Conservation (phyloP, 2,113 vertebrate genomes). For the Thamnaconus septentrionalis region DNA sequence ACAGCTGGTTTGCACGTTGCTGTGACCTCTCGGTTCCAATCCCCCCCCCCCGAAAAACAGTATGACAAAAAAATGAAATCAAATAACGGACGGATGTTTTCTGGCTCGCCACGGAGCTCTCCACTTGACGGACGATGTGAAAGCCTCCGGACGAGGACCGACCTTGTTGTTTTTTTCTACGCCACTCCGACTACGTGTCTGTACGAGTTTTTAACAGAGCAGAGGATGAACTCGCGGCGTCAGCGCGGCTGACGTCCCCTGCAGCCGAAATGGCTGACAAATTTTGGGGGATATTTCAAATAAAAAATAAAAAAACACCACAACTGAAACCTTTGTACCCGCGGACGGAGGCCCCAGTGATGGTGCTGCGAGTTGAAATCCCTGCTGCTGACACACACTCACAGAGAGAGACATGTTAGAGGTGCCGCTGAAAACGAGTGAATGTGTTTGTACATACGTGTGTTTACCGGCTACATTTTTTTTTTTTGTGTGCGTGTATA, state of each 20-base stretch:
- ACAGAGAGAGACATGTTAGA: constrained; percentile 74
- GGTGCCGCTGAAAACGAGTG: constrained; percentile 69
- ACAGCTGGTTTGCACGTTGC: constrained; percentile 62
- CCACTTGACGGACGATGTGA: constrained; percentile 62
- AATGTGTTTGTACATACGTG: constrained; percentile 73
- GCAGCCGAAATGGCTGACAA: constrained; percentile 46
- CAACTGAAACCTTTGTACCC: constrained; percentile 39
- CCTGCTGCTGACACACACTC: constrained; percentile 50
- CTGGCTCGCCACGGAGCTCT: constrained; percentile 75
- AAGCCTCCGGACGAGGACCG: constrained; percentile 45
- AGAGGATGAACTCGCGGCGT: constrained; percentile 53
- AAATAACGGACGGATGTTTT: constrained; percentile 42
- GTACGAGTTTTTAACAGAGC: constrained; percentile 40
- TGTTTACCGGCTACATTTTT: constrained; percentile 53
- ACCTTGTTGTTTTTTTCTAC: constrained; percentile 50
- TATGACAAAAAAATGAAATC: not conserved
- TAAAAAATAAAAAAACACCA: no score
- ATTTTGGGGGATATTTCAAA: not conserved
- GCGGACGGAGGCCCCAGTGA: constrained; percentile 50
- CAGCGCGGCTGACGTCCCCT: constrained; percentile 47
- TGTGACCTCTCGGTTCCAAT: constrained; percentile 44
- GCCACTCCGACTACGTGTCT: constrained; percentile 34
- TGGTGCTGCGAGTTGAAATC: constrained; percentile 53
- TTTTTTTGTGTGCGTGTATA: constrained; percentile 57
- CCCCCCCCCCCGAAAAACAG: not conserved